These are phyloP conservation scores for Myotis lucifugus DNA, from an alignment of 2,113 vertebrate species.

Conservation along the genomic window DNA sequence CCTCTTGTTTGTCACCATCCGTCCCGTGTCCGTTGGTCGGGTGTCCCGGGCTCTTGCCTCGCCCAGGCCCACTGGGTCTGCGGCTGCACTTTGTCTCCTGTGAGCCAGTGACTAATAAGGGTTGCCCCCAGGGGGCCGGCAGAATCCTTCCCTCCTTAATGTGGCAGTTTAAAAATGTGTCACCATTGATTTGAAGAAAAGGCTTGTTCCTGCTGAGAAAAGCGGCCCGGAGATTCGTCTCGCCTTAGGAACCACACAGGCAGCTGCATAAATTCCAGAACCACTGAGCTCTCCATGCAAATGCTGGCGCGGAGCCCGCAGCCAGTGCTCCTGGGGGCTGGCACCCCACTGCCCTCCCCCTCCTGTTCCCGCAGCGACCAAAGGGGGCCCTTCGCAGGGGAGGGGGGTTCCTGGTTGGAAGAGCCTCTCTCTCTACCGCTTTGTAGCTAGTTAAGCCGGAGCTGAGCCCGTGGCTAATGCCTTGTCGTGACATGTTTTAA, in stretches of 20 bases:
- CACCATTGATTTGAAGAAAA: conserved; percentile 73
- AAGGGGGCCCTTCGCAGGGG: background rate
- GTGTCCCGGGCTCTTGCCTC: background rate
- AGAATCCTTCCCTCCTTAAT: conserved; percentile 73
- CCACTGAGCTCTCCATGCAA: background rate
- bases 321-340: background rate
- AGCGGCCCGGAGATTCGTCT: conserved; percentile 68
- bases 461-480: background rate
- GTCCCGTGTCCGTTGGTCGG: background rate
- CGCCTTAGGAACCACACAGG: conserved; percentile 55
- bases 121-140: conserved; percentile 35
- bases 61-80: background rate
- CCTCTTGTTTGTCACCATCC: conserved; percentile 69
- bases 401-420: background rate
- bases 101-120: conserved; percentile 70
- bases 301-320: background rate
- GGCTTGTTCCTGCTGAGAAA: conserved; percentile 76
- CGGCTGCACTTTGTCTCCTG: background rate
- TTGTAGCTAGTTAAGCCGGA: background rate
- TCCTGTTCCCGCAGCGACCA: background rate
- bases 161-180: conserved; percentile 75
- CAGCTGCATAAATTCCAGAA: conserved; percentile 59
- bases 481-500: background rate
- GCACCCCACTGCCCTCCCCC: background rate
- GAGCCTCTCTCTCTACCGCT: background rate